Conservation (phyloP, 2,888 invertebrate species). For the Tipula unca region DNA sequence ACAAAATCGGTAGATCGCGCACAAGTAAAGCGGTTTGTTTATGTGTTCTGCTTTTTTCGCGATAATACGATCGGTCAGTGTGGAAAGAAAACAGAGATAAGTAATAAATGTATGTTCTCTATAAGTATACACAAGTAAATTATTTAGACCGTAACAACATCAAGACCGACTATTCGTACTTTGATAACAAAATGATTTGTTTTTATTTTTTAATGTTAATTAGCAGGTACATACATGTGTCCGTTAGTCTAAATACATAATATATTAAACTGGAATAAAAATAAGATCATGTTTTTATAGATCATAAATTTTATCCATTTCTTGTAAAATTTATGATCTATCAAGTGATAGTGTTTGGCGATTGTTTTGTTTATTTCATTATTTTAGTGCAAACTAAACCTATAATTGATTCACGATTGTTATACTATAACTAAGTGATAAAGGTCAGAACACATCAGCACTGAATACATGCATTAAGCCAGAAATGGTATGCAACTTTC, state of each 20-base stretch:
- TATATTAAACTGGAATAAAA: background rate
- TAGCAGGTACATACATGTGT: background rate
- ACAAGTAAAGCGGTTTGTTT: background rate
- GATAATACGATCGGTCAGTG: background rate
- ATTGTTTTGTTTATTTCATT: no score
- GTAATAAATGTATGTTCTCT: background rate
- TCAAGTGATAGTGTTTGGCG: no score
- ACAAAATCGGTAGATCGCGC: background rate
- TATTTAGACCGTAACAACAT: background rate
- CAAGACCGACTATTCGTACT: background rate
- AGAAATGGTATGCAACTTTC: no score
- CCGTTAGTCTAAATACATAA: background rate
- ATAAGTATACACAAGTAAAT: background rate
- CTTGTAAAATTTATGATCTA: no score
- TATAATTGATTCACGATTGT: no score
- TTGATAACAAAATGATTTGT: background rate
- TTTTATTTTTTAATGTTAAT: background rate
- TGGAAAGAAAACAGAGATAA: background rate
- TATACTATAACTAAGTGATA: no score
- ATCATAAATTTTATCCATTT: background rate
- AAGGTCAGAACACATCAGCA: no score
- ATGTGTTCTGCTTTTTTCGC: background rate
- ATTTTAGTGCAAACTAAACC: no score
- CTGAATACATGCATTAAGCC: no score
- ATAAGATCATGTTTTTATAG: background rate